Evolutionary conservation across 2,113 vertebrate species (phyloP).

Genomic region (Elephas maximus): DNA sequence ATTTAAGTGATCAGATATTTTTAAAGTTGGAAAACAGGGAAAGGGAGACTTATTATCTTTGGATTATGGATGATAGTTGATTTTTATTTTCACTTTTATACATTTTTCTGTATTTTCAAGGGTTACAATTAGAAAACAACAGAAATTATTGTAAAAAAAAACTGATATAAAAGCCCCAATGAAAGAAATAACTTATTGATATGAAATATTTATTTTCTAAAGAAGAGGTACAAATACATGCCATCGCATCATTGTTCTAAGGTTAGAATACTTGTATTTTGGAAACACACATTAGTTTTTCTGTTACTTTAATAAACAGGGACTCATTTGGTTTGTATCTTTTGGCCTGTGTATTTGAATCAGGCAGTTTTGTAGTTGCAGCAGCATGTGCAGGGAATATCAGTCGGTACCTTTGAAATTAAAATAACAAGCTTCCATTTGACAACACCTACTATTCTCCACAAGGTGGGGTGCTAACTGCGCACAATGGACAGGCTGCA

Average conservation of each 20-base stretch:
- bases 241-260: not conserved
- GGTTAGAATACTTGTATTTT: not conserved
- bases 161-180: not conserved
- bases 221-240: not conserved
- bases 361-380: not conserved
- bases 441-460: constrained; percentile 39
- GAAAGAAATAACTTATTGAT: not conserved
- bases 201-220: constrained; percentile 23
- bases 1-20: not conserved
- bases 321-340: not conserved
- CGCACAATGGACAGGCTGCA: not conserved
- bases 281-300: not conserved
- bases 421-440: no score
- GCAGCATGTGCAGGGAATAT: no score
- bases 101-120: constrained; percentile 15
- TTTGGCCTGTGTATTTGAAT: not conserved
- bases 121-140: not conserved
- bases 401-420: no score
- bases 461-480: constrained; percentile 83
- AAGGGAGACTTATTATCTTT: not conserved
- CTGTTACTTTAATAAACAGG: not conserved
- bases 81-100: constrained; percentile 1
- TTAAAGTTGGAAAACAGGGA: not conserved
- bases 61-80: not conserved
- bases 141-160: not conserved